Evolutionary conservation across 1,140 invertebrate species (phyloP).

Genomic region (Neodiprion virginianus): DNA sequence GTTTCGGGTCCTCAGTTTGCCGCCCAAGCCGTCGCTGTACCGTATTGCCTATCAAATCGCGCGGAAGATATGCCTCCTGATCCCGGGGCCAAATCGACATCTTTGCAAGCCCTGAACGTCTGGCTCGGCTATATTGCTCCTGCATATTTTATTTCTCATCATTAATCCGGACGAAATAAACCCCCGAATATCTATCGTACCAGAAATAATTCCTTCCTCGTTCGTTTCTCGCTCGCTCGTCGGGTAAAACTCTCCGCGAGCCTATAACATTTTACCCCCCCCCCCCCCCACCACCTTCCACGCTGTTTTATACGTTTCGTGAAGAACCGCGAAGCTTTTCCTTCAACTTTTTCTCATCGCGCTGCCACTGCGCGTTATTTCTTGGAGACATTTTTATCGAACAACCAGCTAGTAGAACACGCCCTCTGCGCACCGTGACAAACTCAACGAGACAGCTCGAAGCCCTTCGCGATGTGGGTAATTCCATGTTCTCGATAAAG

Average conservation of each 20-base stretch:
- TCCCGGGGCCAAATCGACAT: constrained; percentile 5
- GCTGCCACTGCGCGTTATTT: too few relatives aligned
- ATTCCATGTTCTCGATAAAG: background rate
- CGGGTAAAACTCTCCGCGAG: background rate
- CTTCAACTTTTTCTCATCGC: background rate
- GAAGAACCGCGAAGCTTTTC: background rate
- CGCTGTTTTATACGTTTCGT: background rate
- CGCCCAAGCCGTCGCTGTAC: background rate
- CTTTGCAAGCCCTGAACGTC: background rate
- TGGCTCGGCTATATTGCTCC: background rate
- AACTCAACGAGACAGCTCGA: background rate
- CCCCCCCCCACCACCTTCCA: background rate
- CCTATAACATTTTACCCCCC: background rate
- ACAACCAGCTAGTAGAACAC: too few relatives aligned
- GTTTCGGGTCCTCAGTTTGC: background rate
- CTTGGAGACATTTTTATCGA: too few relatives aligned
- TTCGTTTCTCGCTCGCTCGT: background rate
- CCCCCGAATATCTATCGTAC: background rate
- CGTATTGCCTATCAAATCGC: constrained; percentile 13
- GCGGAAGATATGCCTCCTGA: constrained; percentile 13
- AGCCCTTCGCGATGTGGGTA: background rate
- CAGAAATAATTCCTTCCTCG: background rate
- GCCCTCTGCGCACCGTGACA: too few relatives aligned
- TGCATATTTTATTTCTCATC: background rate
- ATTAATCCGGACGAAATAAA: background rate